phyloP scores from a whole-genome alignment of 2,113 vertebrate genomes.

The Nesoenas mayeri region DNA sequence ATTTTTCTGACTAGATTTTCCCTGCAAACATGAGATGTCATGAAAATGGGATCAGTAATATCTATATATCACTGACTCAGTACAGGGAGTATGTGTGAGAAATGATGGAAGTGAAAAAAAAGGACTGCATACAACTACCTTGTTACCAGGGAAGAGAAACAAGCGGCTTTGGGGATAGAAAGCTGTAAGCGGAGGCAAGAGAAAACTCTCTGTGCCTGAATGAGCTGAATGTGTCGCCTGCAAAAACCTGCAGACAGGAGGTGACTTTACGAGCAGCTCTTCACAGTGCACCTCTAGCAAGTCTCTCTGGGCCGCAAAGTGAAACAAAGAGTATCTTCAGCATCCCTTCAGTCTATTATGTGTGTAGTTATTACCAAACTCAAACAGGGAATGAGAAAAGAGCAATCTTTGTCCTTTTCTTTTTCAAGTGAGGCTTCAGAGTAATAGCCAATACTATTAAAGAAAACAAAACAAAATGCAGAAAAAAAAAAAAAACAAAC shows the following conservation, averaged over 20 bases:
- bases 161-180: not conserved
- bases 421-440: not conserved
- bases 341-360: not conserved
- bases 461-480: not conserved
- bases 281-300: not conserved
- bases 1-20: not conserved
- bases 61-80: not conserved
- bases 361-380: not conserved
- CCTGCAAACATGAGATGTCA: not conserved
- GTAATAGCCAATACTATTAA: not conserved
- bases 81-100: not conserved
- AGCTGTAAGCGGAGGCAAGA: not conserved
- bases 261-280: not conserved
- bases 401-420: not conserved
- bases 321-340: not conserved
- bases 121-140: not conserved
- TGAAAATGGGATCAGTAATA: not conserved
- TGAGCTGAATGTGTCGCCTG: not conserved
- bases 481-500: not conserved
- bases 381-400: not conserved
- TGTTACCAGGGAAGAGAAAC: not conserved
- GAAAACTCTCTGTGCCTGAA: not conserved
- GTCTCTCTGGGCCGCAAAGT: not conserved
- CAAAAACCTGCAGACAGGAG: not conserved
- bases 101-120: not conserved